Evolutionary conservation across 2,797 vertebrate genomes (phyloP), one percentile per base, ranked within the genome.

Genomic region (Cheirogaleus major): DNA sequence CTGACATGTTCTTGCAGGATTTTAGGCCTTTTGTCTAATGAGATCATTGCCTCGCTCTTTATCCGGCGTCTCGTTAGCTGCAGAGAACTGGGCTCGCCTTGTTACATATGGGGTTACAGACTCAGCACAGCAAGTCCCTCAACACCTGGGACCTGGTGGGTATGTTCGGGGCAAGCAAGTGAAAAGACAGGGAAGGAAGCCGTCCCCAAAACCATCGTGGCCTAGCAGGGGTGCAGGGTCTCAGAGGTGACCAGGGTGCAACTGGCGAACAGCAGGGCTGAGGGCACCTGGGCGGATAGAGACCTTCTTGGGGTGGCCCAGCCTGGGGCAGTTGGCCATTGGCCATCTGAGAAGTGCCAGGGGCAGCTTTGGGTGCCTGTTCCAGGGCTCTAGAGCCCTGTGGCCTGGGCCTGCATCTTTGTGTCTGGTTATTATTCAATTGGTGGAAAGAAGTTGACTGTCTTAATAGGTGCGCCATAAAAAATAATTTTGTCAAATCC

Each of bases 131-230:
- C 50, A 52, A 48, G 25, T 27, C 82, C 63, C 25, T 43, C 27
- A n/a, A 82, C 1, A 32, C 72, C 57, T 1, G 0, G 0, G 30
- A 75, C 41, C 5, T 23, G 2, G 2, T 78, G 76, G 2, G 63
- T 79, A 50, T 72, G 80, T 94, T 57, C 63, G 76, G 72, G 96
- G 38, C 41, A 35, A 32, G 96, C 78, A 83, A 76, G 17, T 20
- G 43, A 82, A 89, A 92, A 88, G 75, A 83, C 7, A 7, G 2
- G 20, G 93, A 93, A 67, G 91, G 91, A 82, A 89, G 88, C 35
- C 17, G 30, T 38, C 25, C 25, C 81, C 93, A 96, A 69, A 69
- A 91, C 75, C 94, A 17, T 30, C 0, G 22, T 38, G 25, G 4
- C 45, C 7, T 27, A 43, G 35, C n/a, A 6, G 6, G 55, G 18